Base-by-base conservation (phyloP, 2,113 vertebrate species). In the Vimba vimba region DNA sequence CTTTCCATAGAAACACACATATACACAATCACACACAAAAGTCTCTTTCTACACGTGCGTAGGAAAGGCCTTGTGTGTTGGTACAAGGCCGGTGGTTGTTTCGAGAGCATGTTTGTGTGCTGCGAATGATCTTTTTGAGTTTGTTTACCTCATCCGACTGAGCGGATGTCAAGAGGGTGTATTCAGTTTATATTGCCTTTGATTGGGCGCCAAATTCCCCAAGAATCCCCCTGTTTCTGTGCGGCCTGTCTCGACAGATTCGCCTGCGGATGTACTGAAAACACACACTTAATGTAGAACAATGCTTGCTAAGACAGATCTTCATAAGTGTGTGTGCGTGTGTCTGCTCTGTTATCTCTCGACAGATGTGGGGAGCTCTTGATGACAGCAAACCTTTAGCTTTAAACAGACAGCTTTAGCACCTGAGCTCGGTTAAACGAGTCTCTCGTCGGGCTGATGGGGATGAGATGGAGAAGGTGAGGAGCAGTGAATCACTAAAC, bases 221-320 rank as follows among this genome's bases (percentile, higher is more conserved):
- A 68, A 82, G 85, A 84, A 84, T 82, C 66, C 21, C 50, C 57
- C 62, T 81, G 30, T 59, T 23, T 23, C 62, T 50, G 74, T 52
- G 62, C 55, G 21, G 71, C 83, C 78, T 90, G 89, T 79, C 85
- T 83, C 52, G 59, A 90, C 89, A 86, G 79, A 88, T 86, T 85
- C 66, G 60, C 39, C 60, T 47, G 43, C 13, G 57, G 81, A 88
- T 85, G 82, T 69, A 30, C 71, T 88, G 77, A 74, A 76, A 82
- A 90, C 78, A 87, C 52, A 89, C 47, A 75, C 36, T 71, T 77
- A 39, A 33, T 36, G 74, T 27, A 86, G 82, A 88, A 86, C 52
- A 85, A 87, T 87, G 52, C 21, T 79, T 25, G 39, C 52, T 23
- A 25, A 71, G n/a, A 68, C 50, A 68, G 80, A 73, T 62, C 33